Evolutionary conservation across 2,797 vertebrate genomes (phyloP).

Genomic region (Poeciliopsis paucimaculata): DNA sequence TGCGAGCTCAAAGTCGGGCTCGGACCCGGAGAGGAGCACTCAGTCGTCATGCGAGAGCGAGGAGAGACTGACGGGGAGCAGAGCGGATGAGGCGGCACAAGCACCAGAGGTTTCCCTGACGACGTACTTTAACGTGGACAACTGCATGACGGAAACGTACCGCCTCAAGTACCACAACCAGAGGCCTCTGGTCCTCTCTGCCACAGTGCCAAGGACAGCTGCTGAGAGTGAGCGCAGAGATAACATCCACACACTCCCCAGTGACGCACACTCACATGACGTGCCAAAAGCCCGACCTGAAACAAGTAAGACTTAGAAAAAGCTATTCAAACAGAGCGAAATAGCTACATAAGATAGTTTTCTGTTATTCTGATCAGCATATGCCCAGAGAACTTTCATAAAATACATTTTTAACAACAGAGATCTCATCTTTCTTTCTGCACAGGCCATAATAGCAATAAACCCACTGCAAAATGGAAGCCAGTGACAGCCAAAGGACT

Average conservation of each 20-base stretch:
- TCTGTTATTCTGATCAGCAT: slow-evolving; percentile 29
- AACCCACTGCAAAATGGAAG: slow-evolving; percentile 85
- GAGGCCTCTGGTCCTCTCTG: slow-evolving; percentile 87
- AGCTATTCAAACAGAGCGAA: not conserved
- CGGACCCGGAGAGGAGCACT: slow-evolving; percentile 77
- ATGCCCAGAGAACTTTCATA: slow-evolving; percentile 11
- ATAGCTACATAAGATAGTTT: not conserved
- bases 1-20: slow-evolving; percentile 77
- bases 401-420: slow-evolving; percentile 35
- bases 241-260: slow-evolving; percentile 63
- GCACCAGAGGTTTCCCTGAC: slow-evolving; percentile 88
- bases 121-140: slow-evolving; percentile 96
- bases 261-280: slow-evolving; percentile 76
- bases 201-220: slow-evolving; percentile 74
- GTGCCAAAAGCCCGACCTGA: slow-evolving; percentile 82
- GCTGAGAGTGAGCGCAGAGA: slow-evolving; percentile 71
- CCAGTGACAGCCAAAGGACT: slow-evolving; percentile 82
- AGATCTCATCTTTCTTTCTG: slow-evolving; percentile 45
- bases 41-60: slow-evolving; percentile 72
- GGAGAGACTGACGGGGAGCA: slow-evolving; percentile 64
- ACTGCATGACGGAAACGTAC: slow-evolving; percentile 98
- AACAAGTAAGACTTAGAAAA: slow-evolving; percentile 71
- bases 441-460: slow-evolving; percentile 84
- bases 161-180: slow-evolving; percentile 96
- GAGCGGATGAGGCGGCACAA: slow-evolving; percentile 51